Percentiles rank a stretch among this genome's conserved stretches.
Conservation (phyloP, 2,888 invertebrate genomes). For the Himalopsyche anomala region DNA sequence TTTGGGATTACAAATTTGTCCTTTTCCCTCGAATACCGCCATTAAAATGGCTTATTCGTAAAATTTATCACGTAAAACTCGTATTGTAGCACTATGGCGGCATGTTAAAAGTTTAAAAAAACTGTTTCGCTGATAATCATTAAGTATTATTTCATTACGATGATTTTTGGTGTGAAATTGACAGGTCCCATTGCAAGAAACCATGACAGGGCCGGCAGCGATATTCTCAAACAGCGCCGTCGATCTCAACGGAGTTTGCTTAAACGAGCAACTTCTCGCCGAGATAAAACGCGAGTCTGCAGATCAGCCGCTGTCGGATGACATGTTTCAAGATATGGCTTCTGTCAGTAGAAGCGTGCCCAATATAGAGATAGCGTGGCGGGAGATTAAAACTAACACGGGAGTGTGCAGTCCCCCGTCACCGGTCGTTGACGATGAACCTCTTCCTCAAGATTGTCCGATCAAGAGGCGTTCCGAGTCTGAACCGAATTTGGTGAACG, state of each 20-base stretch:
- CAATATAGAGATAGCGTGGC: conserved; percentile 75
- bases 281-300: conserved; percentile 73
- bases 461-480: conserved; percentile 80
- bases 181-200: conserved; percentile 74
- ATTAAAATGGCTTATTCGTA: too few relatives aligned
- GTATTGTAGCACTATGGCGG: too few relatives aligned
- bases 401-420: conserved; percentile 58
- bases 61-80: too few relatives aligned
- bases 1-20: too few relatives aligned
- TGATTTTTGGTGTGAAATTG: not conserved
- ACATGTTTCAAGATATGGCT: conserved; percentile 68
- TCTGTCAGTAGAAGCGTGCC: conserved; percentile 80
- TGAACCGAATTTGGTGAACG: conserved; percentile 79
- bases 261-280: conserved; percentile 84
- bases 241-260: conserved; percentile 86
- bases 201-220: conserved; percentile 83
- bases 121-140: not conserved
- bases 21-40: too few relatives aligned
- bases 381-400: conserved; percentile 55
- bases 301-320: conserved; percentile 69
- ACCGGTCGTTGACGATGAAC: conserved; percentile 63
- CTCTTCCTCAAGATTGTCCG: conserved; percentile 69
- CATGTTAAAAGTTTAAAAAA: too few relatives aligned
- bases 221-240: conserved; percentile 93
- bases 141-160: not conserved